A percentile compares a stretch with the other conserved stretches of the same genome.
These are phyloP conservation scores for Caradrina clavipalpis DNA, from an alignment of 2,888 invertebrate species.

Conservation along the genomic window DNA sequence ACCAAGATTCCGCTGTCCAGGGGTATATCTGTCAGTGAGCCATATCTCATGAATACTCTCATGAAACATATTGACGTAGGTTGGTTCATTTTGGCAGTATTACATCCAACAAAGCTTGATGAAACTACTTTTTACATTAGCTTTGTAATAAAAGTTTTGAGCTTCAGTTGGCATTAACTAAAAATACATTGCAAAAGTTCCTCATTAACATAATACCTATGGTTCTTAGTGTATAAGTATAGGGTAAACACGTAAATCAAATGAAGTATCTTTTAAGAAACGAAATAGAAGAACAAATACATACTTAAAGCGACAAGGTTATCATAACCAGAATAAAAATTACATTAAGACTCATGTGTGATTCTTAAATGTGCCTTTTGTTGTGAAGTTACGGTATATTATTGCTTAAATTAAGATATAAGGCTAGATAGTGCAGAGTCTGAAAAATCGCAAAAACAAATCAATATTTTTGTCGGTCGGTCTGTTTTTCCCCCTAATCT, in stretches of 20 bases:
- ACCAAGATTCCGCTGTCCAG: too few species aligned
- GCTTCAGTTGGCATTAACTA: background rate
- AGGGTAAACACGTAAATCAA: slow-evolving; percentile 27
- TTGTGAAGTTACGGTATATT: slow-evolving; percentile 10
- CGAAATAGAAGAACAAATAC: slow-evolving; percentile 1
- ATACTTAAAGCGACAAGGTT: slow-evolving; percentile 18
- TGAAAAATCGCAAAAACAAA: too few species aligned
- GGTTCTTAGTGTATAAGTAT: slow-evolving; percentile 10
- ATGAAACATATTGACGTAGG: too few species aligned
- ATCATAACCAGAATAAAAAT: slow-evolving; percentile 43
- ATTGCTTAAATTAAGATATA: background rate
- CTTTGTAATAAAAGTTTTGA: background rate
- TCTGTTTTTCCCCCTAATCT: too few species aligned
- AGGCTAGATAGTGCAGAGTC: too few species aligned
- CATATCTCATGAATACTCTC: too few species aligned
- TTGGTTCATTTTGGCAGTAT: too few species aligned
- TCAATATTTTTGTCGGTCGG: too few species aligned
- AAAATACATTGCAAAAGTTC: too few species aligned
- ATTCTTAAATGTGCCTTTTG: slow-evolving; percentile 25
- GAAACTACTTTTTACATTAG: too few species aligned
- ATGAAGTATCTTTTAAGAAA: slow-evolving; percentile 15
- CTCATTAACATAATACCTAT: background rate
- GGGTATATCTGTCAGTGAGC: too few species aligned
- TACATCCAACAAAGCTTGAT: too few species aligned
- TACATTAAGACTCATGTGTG: slow-evolving; percentile 13